phyloP scores from a whole-genome alignment of 2,113 vertebrate species.

The Alethe castanea region DNA sequence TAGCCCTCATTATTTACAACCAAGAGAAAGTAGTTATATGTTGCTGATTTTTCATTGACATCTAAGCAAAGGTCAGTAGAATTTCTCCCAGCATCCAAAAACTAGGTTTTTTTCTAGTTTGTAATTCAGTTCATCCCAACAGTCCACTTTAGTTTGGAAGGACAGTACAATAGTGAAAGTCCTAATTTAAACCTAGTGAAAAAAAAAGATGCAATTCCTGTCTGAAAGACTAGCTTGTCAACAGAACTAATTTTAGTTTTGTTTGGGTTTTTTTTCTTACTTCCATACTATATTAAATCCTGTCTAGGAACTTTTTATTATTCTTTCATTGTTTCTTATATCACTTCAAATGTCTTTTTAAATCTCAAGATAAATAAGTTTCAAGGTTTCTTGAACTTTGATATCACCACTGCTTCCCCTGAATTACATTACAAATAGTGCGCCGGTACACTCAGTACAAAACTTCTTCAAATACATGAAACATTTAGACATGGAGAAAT shows the following conservation, averaged over 20 bases:
- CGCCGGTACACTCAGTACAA: not conserved
- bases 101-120: not conserved
- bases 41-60: not conserved
- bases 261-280: not conserved
- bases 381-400: not conserved
- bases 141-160: not conserved
- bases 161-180: not conserved
- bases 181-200: not conserved
- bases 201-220: not conserved
- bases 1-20: not conserved
- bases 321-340: not conserved
- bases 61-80: not conserved
- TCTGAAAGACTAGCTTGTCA: not conserved
- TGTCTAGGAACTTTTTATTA: not conserved
- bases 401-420: not conserved
- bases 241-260: not conserved
- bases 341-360: not conserved
- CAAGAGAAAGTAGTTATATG: not conserved
- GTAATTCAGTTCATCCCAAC: not conserved
- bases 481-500: not conserved
- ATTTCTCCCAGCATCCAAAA: not conserved
- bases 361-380: conserved; percentile 1
- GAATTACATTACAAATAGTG: not conserved
- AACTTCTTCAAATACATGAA: not conserved
- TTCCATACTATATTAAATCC: not conserved